Base-by-base conservation (phyloP, 2,113 vertebrate species). In the Calidris pygmaea region DNA sequence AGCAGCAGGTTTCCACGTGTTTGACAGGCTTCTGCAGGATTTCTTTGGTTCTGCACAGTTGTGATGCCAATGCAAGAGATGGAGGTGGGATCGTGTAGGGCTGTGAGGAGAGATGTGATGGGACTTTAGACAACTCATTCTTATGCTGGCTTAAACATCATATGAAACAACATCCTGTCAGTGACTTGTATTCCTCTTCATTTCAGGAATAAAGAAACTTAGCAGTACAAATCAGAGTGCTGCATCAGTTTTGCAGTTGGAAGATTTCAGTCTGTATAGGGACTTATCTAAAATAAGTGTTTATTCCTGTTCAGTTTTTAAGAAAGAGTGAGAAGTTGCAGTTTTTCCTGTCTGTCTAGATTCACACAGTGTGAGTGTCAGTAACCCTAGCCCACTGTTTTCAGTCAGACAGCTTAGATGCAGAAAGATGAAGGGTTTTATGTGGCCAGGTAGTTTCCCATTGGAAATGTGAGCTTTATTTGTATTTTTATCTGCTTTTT, bases 401-500 rank as follows among this genome's bases (percentile, higher is more conserved):
- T 95, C 65, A 74, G 26, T 85, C 19, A 58, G 60, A 67, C 53
- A 68, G 45, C 32, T 85, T 71, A 88, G 76, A 89, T 90, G 53
- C 48, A 92, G 66, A 89, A 95, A 86, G 76, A 82, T 72, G 41
- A 82, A 47, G 3, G 4, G 34, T 35, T 92, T 89, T 92, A 83
- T 22, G 35, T 53, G 30, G 48, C 37, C 60, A 58, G 41, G 22
- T 92, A 78, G 60, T 92, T 90, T 92, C 23, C 66, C 52, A 86
- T 78, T 87, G 84, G 66, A 92, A 89, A 86, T 62, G 27, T 82
- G 52, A 82, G 29, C 52, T 85, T 76, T 81, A 75, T 88, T 91
- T 91, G 50, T 81, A 72, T 94, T 89, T 88, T 91, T 72, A 89
- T 80, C 39, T 85, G 45, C 35, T 65, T 91, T 89, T 89, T 89